phyloP scores from a whole-genome alignment of 2,797 vertebrate genomes.

The Pipistrellus pygmaeus region DNA sequence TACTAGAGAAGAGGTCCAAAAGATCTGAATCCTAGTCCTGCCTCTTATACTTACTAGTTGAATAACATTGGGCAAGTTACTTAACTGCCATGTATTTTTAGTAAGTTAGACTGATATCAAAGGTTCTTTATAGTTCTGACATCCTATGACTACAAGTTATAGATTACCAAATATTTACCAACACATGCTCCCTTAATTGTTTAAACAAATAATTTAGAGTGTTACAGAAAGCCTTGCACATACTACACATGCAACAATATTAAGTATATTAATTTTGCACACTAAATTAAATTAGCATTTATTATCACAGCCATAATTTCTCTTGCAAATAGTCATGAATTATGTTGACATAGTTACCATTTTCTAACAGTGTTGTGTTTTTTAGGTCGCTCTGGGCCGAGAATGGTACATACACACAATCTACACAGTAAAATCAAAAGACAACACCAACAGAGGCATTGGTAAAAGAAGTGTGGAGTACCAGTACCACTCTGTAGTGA shows the following conservation, averaged over 20 bases:
- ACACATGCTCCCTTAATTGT: not conserved
- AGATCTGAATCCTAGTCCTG: not conserved
- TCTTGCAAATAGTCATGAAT: not conserved
- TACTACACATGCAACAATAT: not conserved
- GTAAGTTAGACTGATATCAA: not conserved
- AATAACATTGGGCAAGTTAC: not conserved
- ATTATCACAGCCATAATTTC: not conserved
- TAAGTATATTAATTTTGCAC: not conserved
- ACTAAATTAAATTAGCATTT: not conserved
- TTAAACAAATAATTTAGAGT: not conserved
- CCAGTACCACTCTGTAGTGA: slow-evolving; percentile 88
- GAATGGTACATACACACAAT: slow-evolving; percentile 98
- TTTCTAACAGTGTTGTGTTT: slow-evolving; percentile 66
- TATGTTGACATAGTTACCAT: not conserved
- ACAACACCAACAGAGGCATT: slow-evolving; percentile 90
- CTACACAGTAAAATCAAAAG: slow-evolving; percentile 95
- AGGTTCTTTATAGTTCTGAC: not conserved
- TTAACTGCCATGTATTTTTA: not conserved
- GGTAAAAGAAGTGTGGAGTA: slow-evolving; percentile 93
- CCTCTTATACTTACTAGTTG: not conserved
- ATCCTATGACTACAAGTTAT: not conserved
- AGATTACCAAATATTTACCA: not conserved
- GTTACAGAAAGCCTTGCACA: not conserved
- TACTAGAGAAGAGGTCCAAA: not conserved
- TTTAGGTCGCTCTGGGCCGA: slow-evolving; percentile 93